phyloP scores from a whole-genome alignment of 2,888 invertebrate genomes.

The Drosophila setosimentum region DNA sequence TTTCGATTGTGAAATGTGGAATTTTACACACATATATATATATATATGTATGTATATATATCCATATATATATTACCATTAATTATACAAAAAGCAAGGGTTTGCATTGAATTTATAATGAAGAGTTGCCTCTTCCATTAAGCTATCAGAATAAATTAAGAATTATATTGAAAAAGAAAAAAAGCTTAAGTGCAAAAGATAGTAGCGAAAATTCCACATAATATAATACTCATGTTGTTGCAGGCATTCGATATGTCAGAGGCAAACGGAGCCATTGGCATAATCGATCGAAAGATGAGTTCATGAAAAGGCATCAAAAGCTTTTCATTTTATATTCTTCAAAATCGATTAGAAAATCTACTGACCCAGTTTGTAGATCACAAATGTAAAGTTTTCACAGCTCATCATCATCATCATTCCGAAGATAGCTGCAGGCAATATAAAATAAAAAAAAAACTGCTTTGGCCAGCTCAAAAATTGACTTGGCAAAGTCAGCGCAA shows the following conservation, averaged over 20 bases:
- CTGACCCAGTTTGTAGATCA: slow-evolving; percentile 18
- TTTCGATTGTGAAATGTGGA: not conserved
- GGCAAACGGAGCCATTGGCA: not conserved
- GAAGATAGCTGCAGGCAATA: slow-evolving; percentile 3
- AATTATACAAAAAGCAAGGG: slow-evolving; percentile 7
- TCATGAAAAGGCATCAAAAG: not conserved
- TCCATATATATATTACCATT: slow-evolving; percentile 23
- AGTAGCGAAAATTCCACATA: not conserved
- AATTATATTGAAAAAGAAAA: not conserved
- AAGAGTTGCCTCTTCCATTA: not conserved
- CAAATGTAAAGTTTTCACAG: slow-evolving; percentile 30
- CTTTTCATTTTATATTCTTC: not conserved
- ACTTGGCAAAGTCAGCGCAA: slow-evolving; percentile 72
- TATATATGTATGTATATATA: too few relatives aligned
- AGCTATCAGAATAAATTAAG: not conserved
- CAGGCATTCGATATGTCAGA: not conserved
- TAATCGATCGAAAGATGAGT: not conserved
- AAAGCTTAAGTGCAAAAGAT: not conserved
- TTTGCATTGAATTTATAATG: not conserved
- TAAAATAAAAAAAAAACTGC: slow-evolving; percentile 19
- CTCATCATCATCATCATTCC: slow-evolving; percentile 49
- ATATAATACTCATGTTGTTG: not conserved
- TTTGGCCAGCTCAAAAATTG: slow-evolving; percentile 46
- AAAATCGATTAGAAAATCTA: slow-evolving; percentile 9
- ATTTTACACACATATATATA: slow-evolving; percentile 10